These are phyloP conservation scores for Bedellia somnulentella DNA, from an alignment of 2,888 invertebrate species.

Conservation along the genomic window DNA sequence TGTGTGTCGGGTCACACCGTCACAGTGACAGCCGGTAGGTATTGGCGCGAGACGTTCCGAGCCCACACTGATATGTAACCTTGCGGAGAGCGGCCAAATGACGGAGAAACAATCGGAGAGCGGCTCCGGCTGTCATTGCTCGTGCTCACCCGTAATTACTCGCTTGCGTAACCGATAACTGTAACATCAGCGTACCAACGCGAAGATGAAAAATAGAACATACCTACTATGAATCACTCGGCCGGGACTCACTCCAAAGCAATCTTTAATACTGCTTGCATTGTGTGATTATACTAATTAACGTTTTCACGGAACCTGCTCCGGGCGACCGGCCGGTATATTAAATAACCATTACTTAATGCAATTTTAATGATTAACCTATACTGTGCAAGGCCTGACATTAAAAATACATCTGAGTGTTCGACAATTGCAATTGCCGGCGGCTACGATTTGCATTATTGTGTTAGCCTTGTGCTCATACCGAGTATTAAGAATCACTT, in stretches of 20 bases:
- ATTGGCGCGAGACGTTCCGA: conserved; percentile 21
- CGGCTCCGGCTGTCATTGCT: not conserved
- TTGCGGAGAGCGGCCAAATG: conserved; percentile 38
- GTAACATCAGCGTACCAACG: conserved; percentile 3
- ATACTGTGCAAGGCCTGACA: not conserved
- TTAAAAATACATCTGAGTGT: no score
- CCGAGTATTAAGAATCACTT: no score
- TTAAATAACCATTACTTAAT: conserved; percentile 4
- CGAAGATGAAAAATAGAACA: not conserved
- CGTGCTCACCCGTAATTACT: not conserved
- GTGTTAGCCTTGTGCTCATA: no score
- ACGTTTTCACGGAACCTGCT: no score
- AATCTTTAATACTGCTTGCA: conserved; percentile 1
- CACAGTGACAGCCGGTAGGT: no score
- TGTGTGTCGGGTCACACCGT: no score
- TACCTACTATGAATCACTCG: no score
- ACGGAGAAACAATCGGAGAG: conserved; percentile 3
- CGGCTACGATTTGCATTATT: no score
- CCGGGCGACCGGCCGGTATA: no score
- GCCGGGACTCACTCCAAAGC: not conserved
- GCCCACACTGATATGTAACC: conserved; percentile 39
- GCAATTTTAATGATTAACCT: conserved; percentile 1
- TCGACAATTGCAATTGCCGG: no score
- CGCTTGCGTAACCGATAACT: not conserved
- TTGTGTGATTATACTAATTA: no score